These are phyloP conservation scores for Chromobotia macracanthus DNA, from an alignment of 2,797 vertebrate species.

Conservation along the genomic window DNA sequence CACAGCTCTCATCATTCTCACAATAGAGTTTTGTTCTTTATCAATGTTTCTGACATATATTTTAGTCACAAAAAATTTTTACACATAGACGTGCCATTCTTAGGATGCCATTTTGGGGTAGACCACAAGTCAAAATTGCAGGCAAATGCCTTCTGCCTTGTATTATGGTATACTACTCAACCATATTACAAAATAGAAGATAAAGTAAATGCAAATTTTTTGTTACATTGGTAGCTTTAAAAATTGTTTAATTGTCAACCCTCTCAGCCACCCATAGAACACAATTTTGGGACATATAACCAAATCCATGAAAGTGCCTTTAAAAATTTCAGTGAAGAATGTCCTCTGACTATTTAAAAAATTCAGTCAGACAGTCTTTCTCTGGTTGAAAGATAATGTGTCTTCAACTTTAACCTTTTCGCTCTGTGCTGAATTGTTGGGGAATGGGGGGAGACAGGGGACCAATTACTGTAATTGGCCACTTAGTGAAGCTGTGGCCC, in stretches of 20 bases:
- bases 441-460: neutral
- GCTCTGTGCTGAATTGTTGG: constrained; percentile 33
- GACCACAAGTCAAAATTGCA: too few species aligned
- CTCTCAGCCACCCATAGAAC: too few species aligned
- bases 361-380: constrained; percentile 19
- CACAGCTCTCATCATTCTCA: constrained; percentile 5
- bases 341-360: constrained; percentile 25
- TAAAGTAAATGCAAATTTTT: too few species aligned
- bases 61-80: too few species aligned
- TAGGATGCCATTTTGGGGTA: too few species aligned
- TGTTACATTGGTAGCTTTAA: too few species aligned
- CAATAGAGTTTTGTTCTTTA: neutral
- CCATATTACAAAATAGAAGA: too few species aligned
- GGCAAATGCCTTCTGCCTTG: too few species aligned
- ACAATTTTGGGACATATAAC: neutral
- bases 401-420: constrained; percentile 54
- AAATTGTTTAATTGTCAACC: too few species aligned
- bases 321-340: constrained; percentile 20
- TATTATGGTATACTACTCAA: too few species aligned
- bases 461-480: constrained; percentile 55
- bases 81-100: too few species aligned
- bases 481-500: constrained; percentile 47
- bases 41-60: neutral
- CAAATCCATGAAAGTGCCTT: neutral
- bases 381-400: constrained; percentile 44